These are phyloP conservation scores for Eriosoma lanigerum DNA, from an alignment of 1,140 invertebrate genomes.

Conservation along the genomic window DNA sequence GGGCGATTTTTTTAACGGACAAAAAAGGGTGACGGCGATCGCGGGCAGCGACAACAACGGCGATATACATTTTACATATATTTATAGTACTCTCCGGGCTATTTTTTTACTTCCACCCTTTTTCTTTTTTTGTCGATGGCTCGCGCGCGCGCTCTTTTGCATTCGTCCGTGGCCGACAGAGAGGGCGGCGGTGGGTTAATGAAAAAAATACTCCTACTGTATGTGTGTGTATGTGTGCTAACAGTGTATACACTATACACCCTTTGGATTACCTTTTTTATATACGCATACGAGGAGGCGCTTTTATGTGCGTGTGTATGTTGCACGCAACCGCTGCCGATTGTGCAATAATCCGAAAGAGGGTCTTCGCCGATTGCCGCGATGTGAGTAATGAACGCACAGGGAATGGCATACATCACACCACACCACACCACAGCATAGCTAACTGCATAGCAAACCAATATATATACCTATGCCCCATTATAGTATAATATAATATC, in stretches of 20 bases:
- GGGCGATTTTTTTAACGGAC: constrained; percentile 48
- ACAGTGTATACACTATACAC: neutral
- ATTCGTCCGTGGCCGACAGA: neutral
- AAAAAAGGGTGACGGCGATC: constrained; percentile 17
- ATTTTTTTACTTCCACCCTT: constrained; percentile 35
- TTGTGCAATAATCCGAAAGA: constrained; percentile 46
- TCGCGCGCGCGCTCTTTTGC: constrained; percentile 9
- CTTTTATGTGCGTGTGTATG: neutral
- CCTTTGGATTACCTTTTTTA: too few relatives aligned
- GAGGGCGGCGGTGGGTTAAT: constrained; percentile 33
- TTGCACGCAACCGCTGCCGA: constrained; percentile 12
- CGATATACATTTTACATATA: too few relatives aligned
- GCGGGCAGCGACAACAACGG: neutral
- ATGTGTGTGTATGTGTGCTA: neutral
- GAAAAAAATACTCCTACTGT: constrained; percentile 45
- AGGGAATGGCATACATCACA: neutral
- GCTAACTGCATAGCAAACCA: too few relatives aligned
- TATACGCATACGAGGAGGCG: too few relatives aligned
- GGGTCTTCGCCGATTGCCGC: neutral
- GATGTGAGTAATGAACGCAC: constrained; percentile 35
- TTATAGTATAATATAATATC: neutral
- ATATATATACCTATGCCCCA: too few relatives aligned
- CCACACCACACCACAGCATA: neutral
- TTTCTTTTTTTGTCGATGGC: constrained; percentile 18
- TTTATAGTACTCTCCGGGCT: neutral